Base-by-base conservation (phyloP, 2,797 vertebrate species). In the Typhlichthys subterraneus region DNA sequence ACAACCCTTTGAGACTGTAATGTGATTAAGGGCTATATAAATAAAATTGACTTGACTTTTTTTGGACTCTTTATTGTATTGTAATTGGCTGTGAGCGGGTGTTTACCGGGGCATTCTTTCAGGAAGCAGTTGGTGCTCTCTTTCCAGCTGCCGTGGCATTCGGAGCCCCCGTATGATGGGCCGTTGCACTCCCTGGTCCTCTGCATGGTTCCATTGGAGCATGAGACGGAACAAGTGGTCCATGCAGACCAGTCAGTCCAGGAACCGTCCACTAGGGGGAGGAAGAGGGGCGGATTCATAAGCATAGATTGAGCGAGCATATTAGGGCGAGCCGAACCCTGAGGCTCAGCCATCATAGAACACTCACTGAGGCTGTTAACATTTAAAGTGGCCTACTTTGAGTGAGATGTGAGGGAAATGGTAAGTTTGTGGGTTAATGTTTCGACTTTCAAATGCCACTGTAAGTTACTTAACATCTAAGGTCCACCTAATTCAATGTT, bases 201-300 rank as follows among this genome's bases (percentile, higher is more conserved):
- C 86, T 98, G 95, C 87, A 93, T 96, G 65, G 97, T 98, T 6
- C 98, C 98, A 6, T 99, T 98, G 70, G 97, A 96, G 88, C 98
- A 99, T 57, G 94, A 92, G 12, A 94, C 77, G 0, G 98, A 97
- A 86, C 98, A 99, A 0, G 89, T 45, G 61, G 77, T 97, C 97
- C 98, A 99, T 67, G 90, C 91, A 1, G 98, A 96, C 98, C 98
- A 99, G 0, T 99, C 97, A 0, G 96, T 98, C 98, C 98, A 99
- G 82, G 92, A 94, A 72, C 97, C 98, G 0, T 99, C 97, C 92
- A 99, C 98, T 99, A 81, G 87, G 76, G 85, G 84, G 85, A 70
- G 46, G 69, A 73, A 89, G 53, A 79, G 65, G 66, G 70, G 9
- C 12, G 48, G 10, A 33, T 29, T 29, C 23, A 29, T 15, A 75